Evolutionary conservation across 2,797 vertebrate species (phyloP).

Genomic region (Pygocentrus nattereri): DNA sequence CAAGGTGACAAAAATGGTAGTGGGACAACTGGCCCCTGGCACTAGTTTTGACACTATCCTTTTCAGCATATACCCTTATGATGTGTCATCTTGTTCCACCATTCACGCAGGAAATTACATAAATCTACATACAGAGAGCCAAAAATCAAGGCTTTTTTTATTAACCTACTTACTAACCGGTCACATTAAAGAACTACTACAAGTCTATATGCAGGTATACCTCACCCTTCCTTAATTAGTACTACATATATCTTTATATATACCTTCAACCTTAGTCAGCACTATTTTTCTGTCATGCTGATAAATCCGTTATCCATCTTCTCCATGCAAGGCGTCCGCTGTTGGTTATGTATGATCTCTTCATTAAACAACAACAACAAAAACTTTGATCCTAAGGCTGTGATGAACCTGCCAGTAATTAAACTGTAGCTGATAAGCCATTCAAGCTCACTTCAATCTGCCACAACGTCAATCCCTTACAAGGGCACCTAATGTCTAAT

Average conservation of each 20-base stretch:
- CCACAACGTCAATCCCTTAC: background rate
- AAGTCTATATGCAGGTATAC: too few relatives aligned
- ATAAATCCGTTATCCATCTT: too few relatives aligned
- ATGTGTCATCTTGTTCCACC: background rate
- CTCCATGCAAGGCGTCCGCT: background rate
- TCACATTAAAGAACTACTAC: too few relatives aligned
- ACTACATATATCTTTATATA: background rate
- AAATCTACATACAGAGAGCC: background rate
- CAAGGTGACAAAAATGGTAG: background rate
- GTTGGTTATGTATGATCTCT: background rate
- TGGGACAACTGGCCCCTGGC: background rate
- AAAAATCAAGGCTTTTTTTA: too few relatives aligned
- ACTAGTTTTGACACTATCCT: background rate
- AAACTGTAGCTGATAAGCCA: background rate
- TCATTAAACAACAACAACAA: background rate
- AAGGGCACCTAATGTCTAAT: background rate
- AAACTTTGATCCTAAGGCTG: background rate
- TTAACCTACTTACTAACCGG: too few relatives aligned
- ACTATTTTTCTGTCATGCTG: background rate
- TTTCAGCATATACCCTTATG: background rate
- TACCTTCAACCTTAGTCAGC: background rate
- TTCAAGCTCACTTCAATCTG: background rate
- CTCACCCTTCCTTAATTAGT: too few relatives aligned
- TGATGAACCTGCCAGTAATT: background rate
- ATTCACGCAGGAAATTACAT: background rate